Evolutionary conservation across 2,888 invertebrate species (phyloP).

Genomic region (Teleiodes luculella): DNA sequence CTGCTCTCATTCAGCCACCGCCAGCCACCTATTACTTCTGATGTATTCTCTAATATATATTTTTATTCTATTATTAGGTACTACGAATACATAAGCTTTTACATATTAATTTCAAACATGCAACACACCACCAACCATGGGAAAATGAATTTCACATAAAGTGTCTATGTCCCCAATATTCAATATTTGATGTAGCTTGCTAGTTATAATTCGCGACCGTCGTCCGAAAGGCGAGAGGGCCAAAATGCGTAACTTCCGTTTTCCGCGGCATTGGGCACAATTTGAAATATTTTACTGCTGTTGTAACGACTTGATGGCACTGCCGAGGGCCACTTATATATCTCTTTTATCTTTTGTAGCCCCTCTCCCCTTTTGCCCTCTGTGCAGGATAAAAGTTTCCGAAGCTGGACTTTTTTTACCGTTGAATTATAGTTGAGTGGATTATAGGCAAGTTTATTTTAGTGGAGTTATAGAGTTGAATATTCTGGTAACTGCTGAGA

Average conservation of each 20-base stretch:
- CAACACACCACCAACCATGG: not conserved
- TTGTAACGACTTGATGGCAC: slow-evolving; percentile 78
- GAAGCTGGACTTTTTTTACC: slow-evolving; percentile 55
- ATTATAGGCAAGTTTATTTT: slow-evolving; percentile 29
- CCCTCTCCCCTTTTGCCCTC: slow-evolving; percentile 66
- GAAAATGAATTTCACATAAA: slow-evolving; percentile 6
- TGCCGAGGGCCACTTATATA: slow-evolving; percentile 77
- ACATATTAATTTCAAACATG: too few species aligned
- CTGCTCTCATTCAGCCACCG: too few species aligned
- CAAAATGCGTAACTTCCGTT: slow-evolving; percentile 73
- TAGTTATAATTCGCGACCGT: slow-evolving; percentile 2
- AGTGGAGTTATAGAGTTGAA: slow-evolving; percentile 9
- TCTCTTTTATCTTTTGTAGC: slow-evolving; percentile 76
- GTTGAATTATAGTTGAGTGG: slow-evolving; percentile 36
- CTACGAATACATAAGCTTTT: not conserved
- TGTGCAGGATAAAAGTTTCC: slow-evolving; percentile 50
- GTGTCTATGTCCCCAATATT: slow-evolving; percentile 2
- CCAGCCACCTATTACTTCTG: too few species aligned
- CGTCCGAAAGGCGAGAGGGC: slow-evolving; percentile 27
- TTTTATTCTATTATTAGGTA: too few species aligned
- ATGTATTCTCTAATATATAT: too few species aligned
- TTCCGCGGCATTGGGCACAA: slow-evolving; percentile 77
- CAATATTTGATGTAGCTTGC: slow-evolving; percentile 7
- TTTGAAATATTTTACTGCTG: slow-evolving; percentile 78
- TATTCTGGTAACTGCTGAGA: slow-evolving; percentile 8